Conservation (phyloP, 1,140 invertebrate genomes). For the Patella vulgata region DNA sequence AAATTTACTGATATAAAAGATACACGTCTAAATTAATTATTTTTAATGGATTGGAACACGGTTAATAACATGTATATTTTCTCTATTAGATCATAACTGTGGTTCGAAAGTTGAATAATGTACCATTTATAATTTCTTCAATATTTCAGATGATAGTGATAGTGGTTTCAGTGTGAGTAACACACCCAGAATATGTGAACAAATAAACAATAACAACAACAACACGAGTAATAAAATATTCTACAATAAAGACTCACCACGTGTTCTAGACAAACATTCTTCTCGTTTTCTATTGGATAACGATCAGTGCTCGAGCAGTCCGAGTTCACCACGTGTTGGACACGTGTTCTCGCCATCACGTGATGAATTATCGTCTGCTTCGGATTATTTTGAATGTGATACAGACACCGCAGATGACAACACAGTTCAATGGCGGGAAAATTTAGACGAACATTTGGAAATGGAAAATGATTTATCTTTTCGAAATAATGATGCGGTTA, state of each 20-base stretch:
- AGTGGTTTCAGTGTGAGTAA: conserved; percentile 34
- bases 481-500: no score
- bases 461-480: no score
- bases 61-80: no score
- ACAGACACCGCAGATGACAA: conserved; percentile 14
- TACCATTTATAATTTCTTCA: no score
- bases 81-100: no score
- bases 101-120: no score
- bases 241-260: no score
- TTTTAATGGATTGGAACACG: no score
- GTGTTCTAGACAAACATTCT: conserved; percentile 6
- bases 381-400: conserved; percentile 12
- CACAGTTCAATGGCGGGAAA: conserved; percentile 3
- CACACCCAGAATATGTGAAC: conserved; percentile 28
- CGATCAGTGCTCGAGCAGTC: background rate
- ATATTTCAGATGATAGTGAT: conserved; percentile 44
- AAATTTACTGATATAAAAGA: no score
- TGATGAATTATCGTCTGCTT: conserved; percentile 5
- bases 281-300: background rate
- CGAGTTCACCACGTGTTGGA: conserved; percentile 3
- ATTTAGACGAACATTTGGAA: conserved; percentile 15
- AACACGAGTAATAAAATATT: no score
- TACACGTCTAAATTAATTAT: no score
- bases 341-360: conserved; percentile 5
- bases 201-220: background rate